phyloP scores from a whole-genome alignment of 2,113 vertebrate species.

The Ancistrus triradiatus region DNA sequence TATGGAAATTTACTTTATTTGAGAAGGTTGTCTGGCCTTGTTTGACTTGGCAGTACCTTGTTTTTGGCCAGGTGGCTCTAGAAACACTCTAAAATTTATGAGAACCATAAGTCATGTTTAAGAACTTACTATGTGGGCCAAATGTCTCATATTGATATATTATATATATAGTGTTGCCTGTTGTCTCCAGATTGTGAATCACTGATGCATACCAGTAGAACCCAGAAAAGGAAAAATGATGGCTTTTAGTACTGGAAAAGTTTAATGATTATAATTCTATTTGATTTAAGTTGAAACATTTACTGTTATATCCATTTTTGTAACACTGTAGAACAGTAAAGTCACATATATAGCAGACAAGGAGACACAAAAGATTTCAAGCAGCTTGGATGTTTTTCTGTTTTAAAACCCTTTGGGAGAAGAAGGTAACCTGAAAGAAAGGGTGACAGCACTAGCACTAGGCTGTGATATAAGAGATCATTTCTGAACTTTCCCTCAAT shows the following conservation, averaged over 20 bases:
- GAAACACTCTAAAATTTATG: slow-evolving; percentile 20
- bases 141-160: neutral
- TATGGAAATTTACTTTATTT: slow-evolving; percentile 15
- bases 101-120: slow-evolving; percentile 24
- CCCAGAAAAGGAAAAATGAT: neutral
- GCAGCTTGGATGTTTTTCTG: too few species aligned
- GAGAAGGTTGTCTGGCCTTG: neutral
- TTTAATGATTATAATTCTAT: too few species aligned
- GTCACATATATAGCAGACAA: too few species aligned
- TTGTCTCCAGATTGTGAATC: neutral
- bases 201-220: neutral
- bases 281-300: neutral
- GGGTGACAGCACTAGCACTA: too few species aligned
- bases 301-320: too few species aligned
- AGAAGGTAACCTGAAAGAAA: too few species aligned
- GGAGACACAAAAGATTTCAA: too few species aligned
- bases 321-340: too few species aligned
- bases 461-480: too few species aligned
- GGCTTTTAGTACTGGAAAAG: too few species aligned
- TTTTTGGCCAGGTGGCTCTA: slow-evolving; percentile 22
- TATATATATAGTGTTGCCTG: neutral
- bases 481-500: neutral
- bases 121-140: slow-evolving; percentile 28
- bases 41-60: slow-evolving; percentile 4
- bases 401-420: too few species aligned